Evolutionary conservation across 2,888 invertebrate genomes (phyloP).

Genomic region (Holacanthella duospinosa): DNA sequence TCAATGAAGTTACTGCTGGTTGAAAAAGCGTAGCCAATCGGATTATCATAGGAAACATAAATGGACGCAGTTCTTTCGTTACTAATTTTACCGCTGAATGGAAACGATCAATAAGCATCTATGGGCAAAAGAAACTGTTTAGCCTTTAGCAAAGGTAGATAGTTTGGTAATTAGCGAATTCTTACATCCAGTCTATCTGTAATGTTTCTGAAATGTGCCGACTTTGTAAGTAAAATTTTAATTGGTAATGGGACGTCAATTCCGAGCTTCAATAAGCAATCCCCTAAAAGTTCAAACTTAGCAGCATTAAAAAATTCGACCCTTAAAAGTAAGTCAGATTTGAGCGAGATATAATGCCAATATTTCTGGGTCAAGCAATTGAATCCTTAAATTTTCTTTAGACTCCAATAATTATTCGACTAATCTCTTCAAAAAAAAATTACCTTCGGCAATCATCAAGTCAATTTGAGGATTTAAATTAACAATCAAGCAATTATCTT

Average conservation of each 20-base stretch:
- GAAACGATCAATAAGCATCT: constrained; percentile 69
- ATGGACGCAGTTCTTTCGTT: constrained; percentile 76
- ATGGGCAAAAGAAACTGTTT: constrained; percentile 37
- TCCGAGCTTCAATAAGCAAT: constrained; percentile 57
- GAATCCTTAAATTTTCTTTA: too few relatives aligned
- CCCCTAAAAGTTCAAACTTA: background rate
- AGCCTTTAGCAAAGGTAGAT: background rate
- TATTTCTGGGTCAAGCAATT: too few relatives aligned
- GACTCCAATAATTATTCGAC: too few relatives aligned
- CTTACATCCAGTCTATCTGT: constrained; percentile 32
- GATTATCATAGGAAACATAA: constrained; percentile 77
- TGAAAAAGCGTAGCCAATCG: constrained; percentile 69
- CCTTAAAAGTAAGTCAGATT: too few relatives aligned
- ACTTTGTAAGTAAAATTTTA: constrained; percentile 31
- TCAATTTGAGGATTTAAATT: constrained; percentile 30
- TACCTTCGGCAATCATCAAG: constrained; percentile 32
- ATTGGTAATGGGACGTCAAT: constrained; percentile 54
- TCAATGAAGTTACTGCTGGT: constrained; percentile 66
- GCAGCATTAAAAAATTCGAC: too few relatives aligned
- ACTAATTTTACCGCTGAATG: constrained; percentile 60
- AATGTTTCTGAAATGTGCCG: constrained; percentile 28
- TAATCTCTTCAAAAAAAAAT: too few relatives aligned
- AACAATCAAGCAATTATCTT: constrained; percentile 20
- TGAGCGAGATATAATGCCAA: too few relatives aligned
- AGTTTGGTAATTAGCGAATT: too few relatives aligned